Base-by-base conservation (phyloP, 2,797 vertebrate species). In the Rousettus madagascariensis region DNA sequence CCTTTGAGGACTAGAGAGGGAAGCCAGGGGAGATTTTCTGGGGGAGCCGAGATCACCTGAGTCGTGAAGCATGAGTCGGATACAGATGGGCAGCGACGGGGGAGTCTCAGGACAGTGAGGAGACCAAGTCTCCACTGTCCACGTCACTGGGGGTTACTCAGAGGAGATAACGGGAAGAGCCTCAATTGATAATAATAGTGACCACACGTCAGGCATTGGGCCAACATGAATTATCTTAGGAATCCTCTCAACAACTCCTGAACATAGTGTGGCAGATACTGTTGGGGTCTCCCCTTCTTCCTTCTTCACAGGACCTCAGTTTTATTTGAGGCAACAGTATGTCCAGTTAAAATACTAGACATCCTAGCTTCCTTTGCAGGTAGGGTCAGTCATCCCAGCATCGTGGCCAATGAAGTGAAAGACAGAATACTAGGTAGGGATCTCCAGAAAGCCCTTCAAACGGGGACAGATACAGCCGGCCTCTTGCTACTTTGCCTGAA, bases 361-460 rank as follows among this genome's bases (percentile, higher is more conserved):
- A 84, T 38, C 49, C 19, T 5, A 51, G 38, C n/a, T 94, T 86
- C 49, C 43, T 87, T 8, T 83, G 36, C 61, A 80, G 7, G 6
- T 28, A n/a, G n/a, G 6, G 8, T 10, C 68, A 41, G 74, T 59
- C 72, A 57, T 78, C 46, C 66, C 65, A 30, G 38, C 83, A 61
- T 11, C 84, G 49, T 87, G 38, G 63, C 19, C 74, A 86, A 33
- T 30, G 49, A 74, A 30, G 17, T 33, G 0, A 13, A 65, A 95
- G 49, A 68, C n/a, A 30, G 24, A 83, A 24, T 46, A n/a, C 17
- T 72, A 71, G 55, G 30, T 38, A 20, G 51, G 55, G 13, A n/a
- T 85, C 78, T 95, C 71, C 41, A 90, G 85, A 95, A 96, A 89
- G 16, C 3, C 75, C 59, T 91, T 55, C 72, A 49, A 77, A 89